Evolutionary conservation across 2,113 vertebrate genomes (phyloP), one percentile per base, ranked within the genome.

Genomic region (Herpetotheres cachinnans): DNA sequence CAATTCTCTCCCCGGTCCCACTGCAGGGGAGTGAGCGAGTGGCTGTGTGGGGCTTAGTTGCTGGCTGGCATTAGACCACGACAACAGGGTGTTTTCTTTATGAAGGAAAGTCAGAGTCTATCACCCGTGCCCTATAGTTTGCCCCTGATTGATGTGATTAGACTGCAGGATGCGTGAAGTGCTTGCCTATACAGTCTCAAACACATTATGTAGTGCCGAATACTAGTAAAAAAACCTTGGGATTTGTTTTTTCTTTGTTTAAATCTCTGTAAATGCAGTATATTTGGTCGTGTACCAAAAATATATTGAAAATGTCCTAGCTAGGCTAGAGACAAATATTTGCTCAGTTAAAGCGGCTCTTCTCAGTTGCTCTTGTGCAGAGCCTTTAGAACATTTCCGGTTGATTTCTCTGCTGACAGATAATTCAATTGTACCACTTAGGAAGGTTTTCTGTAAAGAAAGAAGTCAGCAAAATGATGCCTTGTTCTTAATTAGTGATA

Each of bases 381-480:
- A 91, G 40, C 85, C 88, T 84, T 95, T 84, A 84, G 76, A 90
- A 76, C 78, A 20, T 96, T 95, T 90, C 55, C 91, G 92, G 89
- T 46, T 93, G 74, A 81, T 93, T 93, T 93, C 78, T 94, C 73
- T 89, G 91, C 86, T 95, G 95, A 91, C 90, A 73, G 56, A 73
- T 96, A 93, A 96, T 95, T 94, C 85, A 93, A 88, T 96, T 92
- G 76, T 86, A 74, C 77, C 67, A 78, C 91, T 96, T 89, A 91
- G 74, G 82, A 83, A 42, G 59, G 40, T 61, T 89, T 94, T 93
- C 72, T 93, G 69, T 87, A 69, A 83, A 89, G 89, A 94, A 95
- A 70, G 70, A 22, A 80, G 77, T 82, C 0, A 0, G 54, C 62
- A 89, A 70, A 94, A 65, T 46, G 47, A 46, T 89, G 81, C 54